phyloP scores from a whole-genome alignment of 1,140 invertebrate species.

The Calephelis virginiensis region DNA sequence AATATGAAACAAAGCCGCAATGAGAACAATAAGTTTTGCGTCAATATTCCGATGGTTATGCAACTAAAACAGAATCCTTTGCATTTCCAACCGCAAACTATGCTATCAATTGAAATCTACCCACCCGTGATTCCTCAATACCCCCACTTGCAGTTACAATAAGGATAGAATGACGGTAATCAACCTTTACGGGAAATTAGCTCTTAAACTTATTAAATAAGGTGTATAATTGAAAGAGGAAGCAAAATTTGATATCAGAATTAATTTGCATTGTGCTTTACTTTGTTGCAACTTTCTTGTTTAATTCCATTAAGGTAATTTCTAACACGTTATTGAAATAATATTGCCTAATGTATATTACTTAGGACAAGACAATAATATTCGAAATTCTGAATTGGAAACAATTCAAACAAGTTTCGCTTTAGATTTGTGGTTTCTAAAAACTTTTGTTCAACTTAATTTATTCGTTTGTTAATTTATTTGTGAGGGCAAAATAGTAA shows the following conservation, averaged over 20 bases:
- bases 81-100: constrained; percentile 45
- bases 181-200: background rate
- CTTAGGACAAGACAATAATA: background rate
- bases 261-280: background rate
- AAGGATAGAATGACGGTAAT: constrained; percentile 13
- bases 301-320: background rate
- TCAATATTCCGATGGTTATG: constrained; percentile 30
- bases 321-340: constrained; percentile 14
- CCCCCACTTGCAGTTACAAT: constrained; percentile 10
- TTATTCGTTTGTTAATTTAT: too few species aligned
- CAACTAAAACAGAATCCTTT: constrained; percentile 38
- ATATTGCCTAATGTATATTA: background rate
- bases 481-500: too few species aligned
- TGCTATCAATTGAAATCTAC: constrained; percentile 56
- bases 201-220: background rate
- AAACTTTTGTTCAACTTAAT: too few species aligned
- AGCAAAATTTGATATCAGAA: background rate
- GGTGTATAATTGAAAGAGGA: background rate
- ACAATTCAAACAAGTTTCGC: too few species aligned
- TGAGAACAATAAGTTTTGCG: constrained; percentile 33
- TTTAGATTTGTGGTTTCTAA: too few species aligned
- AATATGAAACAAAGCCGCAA: constrained; percentile 29
- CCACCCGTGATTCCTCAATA: constrained; percentile 46
- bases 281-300: constrained; percentile 11
- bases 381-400: too few species aligned